Base-by-base conservation (phyloP, 2,113 vertebrate genomes). In the Perognathus longimembris region DNA sequence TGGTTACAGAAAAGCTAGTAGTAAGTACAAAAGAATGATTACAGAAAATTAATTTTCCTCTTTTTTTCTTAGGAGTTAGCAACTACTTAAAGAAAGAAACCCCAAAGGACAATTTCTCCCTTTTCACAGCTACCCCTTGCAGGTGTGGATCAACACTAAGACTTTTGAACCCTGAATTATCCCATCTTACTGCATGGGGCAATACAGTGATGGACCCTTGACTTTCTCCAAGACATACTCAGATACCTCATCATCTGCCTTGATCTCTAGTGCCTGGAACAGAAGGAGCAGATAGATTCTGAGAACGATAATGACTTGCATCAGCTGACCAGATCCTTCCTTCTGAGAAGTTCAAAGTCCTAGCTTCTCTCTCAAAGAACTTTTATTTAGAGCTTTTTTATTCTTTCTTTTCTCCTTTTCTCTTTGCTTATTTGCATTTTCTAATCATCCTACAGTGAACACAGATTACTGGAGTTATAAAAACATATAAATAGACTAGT, bases 281-380 rank as follows among this genome's bases (percentile, higher is more conserved):
- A 67, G 67, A 28, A 88, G 79, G 20, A 59, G 20, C 74, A 57
- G 24, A 88, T 5, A 0, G 1, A 87, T 40, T 45, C 34, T 86
- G 30, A 57, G 36, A 90, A 85, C n/a, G 32, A 80, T 21, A 70
- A n/a, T 64, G 57, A 63, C 36, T 77, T 79, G 11, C 1, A 76
- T 20, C 50, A 9, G 57, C 22, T 57, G 61, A 75, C 22, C 36
- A 69, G 0, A 32, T 3, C 36, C 38, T 59, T 82, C 88, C 82
- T 92, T 40, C 77, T 77, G 42, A 85, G 34, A 90, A 88, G 71
- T 92, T 93, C 79, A 80, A 95, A 94, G 88, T 94, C 90, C 75
- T 84, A 73, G 45, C 38, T 94, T 95, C 75, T 88, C 85, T 73
- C 61, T 69, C 18, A 0, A 38, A 66, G 50, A 18, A 88, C 40